These are phyloP conservation scores for Noctilio leporinus DNA, from an alignment of 2,113 vertebrate species.

Conservation along the genomic window DNA sequence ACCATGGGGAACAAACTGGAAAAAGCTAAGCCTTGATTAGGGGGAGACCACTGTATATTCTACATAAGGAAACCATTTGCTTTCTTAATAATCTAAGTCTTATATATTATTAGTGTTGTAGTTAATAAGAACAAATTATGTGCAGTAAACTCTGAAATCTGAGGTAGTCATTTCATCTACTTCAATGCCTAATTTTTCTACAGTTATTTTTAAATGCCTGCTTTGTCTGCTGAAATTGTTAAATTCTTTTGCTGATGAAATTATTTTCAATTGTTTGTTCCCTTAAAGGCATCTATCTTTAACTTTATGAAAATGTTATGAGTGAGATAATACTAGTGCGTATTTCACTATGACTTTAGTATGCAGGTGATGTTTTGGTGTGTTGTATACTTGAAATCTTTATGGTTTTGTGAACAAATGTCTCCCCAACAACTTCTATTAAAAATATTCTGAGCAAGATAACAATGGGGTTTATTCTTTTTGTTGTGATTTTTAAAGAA, in stretches of 20 bases:
- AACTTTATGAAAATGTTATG: not conserved
- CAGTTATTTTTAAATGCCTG: not conserved
- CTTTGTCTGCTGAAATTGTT: conserved; percentile 35
- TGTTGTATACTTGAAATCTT: no score
- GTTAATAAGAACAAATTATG: conserved; percentile 31
- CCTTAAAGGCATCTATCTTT: not conserved
- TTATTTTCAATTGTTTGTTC: not conserved
- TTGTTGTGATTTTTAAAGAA: conserved; percentile 19
- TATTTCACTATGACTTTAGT: not conserved
- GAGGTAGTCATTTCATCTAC: conserved; percentile 19
- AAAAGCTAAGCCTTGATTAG: not conserved
- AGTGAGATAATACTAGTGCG: not conserved
- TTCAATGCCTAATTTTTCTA: conserved; percentile 22
- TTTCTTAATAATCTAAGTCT: conserved; percentile 39
- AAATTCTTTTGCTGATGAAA: conserved; percentile 30
- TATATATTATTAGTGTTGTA: not conserved
- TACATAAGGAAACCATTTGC: not conserved
- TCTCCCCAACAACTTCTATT: no score
- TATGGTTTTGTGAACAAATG: no score
- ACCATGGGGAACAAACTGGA: no score
- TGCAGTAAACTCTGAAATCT: conserved; percentile 38
- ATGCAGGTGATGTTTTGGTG: no score
- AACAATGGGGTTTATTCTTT: not conserved
- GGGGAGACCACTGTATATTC: not conserved
- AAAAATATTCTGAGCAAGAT: not conserved